Base-by-base conservation (phyloP, 2,113 vertebrate species). In the Indicator indicator region DNA sequence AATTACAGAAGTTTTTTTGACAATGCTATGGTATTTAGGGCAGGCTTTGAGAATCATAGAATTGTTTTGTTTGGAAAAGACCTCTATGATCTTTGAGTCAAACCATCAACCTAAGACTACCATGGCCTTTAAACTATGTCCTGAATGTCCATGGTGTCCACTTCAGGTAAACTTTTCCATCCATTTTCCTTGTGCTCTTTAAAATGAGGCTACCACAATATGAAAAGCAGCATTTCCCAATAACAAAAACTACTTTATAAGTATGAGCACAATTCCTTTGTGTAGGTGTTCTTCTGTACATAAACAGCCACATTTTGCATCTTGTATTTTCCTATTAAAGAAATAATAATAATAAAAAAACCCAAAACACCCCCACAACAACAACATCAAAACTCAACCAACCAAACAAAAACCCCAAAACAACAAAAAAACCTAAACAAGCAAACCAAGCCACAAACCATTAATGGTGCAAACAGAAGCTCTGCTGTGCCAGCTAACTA, bases 401-500 rank as follows among this genome's bases (percentile, higher is more conserved):
- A 1, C 5, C 40, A n/a, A 50, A 12, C 12, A 33, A 60, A 33
- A 12, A 13, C 48, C 15, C 48, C 48, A 33, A 23, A 5, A 16
- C 4, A 46, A 38, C 8, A 8, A 11, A 36, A 12, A 59, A 59
- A 7, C 3, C 26, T 18, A 1, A 69, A 18, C 13, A 9, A 64
- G 33, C 13, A 65, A 44, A 65, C 48, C 15, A 83, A 92, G 21
- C 32, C 38, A 24, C n/a, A 79, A 86, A 46, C 14, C 26, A 12
- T 81, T 27, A 48, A 1, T 16, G 55, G 56, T 75, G 33, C 70
- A 50, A 55, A 78, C 89, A 83, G 55, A 11, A 82, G 36, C 52
- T 95, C 15, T 7, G 71, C 62, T 72, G 8, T 89, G 77, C 67
- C 48, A 73, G 46, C 83, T 82, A 79, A 68, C 65, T 54, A 55